A percentile compares a stretch with the other conserved stretches of the same genome.
Conservation (phyloP, 2,113 vertebrate genomes). For the Halichoerus grypus region DNA sequence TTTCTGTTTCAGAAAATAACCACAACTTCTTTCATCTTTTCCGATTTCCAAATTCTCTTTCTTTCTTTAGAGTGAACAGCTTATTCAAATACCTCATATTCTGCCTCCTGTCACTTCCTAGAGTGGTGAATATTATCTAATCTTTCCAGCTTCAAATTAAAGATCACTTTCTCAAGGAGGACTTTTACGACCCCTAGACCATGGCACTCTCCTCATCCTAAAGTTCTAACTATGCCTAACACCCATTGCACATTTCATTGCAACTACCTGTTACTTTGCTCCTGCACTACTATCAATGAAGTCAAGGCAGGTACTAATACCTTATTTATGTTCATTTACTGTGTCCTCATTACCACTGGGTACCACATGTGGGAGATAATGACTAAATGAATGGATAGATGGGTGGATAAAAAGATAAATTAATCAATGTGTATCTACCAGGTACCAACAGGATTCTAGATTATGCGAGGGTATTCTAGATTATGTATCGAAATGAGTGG, state of each 20-base stretch:
- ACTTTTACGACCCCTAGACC: neutral
- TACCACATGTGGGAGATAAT: neutral
- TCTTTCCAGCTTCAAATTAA: neutral
- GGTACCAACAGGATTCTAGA: neutral
- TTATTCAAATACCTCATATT: neutral
- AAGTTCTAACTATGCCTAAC: neutral
- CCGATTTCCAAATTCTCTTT: neutral
- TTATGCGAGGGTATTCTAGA: neutral
- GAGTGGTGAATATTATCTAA: neutral
- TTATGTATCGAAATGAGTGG: neutral
- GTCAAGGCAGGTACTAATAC: neutral
- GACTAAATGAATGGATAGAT: neutral
- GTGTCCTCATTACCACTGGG: neutral
- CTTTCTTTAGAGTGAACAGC: neutral
- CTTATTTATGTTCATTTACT: neutral
- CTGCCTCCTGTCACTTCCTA: neutral
- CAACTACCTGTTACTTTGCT: neutral
- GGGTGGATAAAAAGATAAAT: neutral
- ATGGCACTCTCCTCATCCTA: neutral
- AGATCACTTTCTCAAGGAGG: neutral
- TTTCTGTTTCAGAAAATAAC: conserved; percentile 34
- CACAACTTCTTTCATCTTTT: neutral
- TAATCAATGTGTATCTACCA: neutral
- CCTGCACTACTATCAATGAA: neutral
- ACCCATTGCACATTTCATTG: neutral